phyloP scores from a whole-genome alignment of 2,113 vertebrate species.

The Crotophaga sulcirostris region DNA sequence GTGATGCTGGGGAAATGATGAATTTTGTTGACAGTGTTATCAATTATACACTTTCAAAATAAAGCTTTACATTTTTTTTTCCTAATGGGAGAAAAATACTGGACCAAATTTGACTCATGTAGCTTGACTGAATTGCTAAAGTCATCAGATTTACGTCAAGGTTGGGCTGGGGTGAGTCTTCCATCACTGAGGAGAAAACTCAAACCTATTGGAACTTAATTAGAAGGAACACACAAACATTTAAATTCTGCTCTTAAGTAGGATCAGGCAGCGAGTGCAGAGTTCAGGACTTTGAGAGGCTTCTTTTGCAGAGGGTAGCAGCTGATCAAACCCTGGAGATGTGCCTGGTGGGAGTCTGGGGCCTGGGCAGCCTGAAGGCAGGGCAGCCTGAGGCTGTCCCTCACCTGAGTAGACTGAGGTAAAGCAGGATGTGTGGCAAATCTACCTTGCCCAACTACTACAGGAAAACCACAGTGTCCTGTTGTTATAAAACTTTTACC shows the following conservation, averaged over 20 bases:
- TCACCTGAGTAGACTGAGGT: rapidly evolving
- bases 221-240: slow-evolving; percentile 2
- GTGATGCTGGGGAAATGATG: slow-evolving; percentile 27
- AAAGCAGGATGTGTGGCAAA: not conserved
- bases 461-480: not conserved
- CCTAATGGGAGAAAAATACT: not conserved
- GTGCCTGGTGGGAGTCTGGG: not conserved
- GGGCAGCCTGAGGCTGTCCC: not conserved
- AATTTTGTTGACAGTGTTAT: slow-evolving; percentile 35
- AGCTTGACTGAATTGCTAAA: not conserved
- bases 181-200: not conserved
- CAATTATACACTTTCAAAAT: not conserved
- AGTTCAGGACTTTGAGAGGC: not conserved
- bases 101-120: not conserved
- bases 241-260: not conserved
- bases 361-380: not conserved
- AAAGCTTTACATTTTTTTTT: slow-evolving; percentile 20
- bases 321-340: not conserved
- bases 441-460: not conserved
- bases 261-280: not conserved
- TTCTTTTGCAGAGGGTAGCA: not conserved
- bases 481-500: not conserved
- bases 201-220: not conserved
- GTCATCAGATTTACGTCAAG: not conserved
- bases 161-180: not conserved